These are phyloP conservation scores for Drosophila quadrilineata DNA, from an alignment of 1,140 invertebrate species.

Conservation along the genomic window DNA sequence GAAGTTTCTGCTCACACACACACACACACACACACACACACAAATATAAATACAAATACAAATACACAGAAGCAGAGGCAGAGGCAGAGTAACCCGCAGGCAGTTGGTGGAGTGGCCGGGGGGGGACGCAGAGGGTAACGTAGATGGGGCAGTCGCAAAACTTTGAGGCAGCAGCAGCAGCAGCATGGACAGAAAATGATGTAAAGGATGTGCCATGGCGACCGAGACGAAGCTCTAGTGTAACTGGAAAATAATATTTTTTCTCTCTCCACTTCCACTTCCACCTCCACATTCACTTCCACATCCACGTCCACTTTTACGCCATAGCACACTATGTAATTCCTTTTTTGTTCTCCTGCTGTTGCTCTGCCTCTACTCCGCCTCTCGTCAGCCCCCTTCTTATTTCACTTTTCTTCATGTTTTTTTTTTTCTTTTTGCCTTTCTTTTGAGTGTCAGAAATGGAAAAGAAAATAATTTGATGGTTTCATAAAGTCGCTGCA, in stretches of 20 bases:
- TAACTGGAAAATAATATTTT: constrained; percentile 80
- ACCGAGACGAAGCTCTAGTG: constrained; percentile 64
- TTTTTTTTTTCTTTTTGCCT: constrained; percentile 54
- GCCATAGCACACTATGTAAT: constrained; percentile 36
- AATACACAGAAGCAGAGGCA: constrained; percentile 17
- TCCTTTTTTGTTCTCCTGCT: constrained; percentile 34
- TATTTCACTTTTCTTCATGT: not conserved
- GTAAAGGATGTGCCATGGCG: constrained; percentile 75
- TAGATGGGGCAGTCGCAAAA: constrained; percentile 38
- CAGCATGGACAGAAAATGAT: constrained; percentile 52
- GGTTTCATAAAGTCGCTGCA: constrained; percentile 77
- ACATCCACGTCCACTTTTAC: no score
- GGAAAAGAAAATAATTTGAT: constrained; percentile 81
- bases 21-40: constrained; percentile 20
- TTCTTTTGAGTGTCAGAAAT: constrained; percentile 81
- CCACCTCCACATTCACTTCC: not conserved
- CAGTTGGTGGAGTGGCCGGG: constrained; percentile 33
- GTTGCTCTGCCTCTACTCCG: constrained; percentile 15
- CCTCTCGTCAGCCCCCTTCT: no score
- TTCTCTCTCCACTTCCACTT: constrained; percentile 26
- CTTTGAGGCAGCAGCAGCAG: constrained; percentile 53
- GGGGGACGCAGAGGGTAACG: not conserved
- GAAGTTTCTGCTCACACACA: constrained; percentile 56
- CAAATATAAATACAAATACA: constrained; percentile 9
- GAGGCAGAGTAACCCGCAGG: constrained; percentile 65